These are phyloP conservation scores for Myzus persicae DNA, from an alignment of 1,140 invertebrate species.

Conservation along the genomic window DNA sequence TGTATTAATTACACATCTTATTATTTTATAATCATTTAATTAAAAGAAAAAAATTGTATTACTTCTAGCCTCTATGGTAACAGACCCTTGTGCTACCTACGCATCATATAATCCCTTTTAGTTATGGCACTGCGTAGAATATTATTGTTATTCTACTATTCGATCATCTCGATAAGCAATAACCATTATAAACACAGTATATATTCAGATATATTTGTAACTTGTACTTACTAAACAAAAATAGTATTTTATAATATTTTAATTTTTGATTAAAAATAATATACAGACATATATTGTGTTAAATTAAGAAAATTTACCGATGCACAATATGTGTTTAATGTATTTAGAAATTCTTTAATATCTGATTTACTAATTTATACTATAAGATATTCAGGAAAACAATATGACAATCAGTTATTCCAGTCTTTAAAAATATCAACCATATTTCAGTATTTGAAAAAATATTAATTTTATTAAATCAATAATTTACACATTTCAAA, in stretches of 20 bases:
- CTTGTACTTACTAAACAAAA: neutral
- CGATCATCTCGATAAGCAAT: neutral
- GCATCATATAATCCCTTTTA: no score
- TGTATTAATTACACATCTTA: no score
- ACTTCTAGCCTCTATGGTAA: no score
- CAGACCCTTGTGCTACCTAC: no score
- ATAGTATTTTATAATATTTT: neutral
- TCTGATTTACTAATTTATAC: neutral
- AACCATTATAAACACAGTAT: neutral
- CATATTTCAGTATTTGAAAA: neutral
- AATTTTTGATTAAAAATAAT: neutral
- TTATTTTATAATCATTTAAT: no score
- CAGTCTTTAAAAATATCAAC: neutral
- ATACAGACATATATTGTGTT: neutral
- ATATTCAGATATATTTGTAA: neutral
- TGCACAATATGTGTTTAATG: neutral
- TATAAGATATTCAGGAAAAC: neutral
- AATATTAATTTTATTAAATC: neutral
- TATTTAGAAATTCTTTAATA: neutral
- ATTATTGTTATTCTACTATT: neutral
- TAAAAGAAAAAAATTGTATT: no score
- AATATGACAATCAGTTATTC: slow-evolving; percentile 13
- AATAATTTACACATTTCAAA: neutral
- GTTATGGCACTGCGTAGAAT: no score
- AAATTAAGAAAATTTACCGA: neutral